phyloP scores from a whole-genome alignment of 2,113 vertebrate genomes.

The Scomber scombrus region DNA sequence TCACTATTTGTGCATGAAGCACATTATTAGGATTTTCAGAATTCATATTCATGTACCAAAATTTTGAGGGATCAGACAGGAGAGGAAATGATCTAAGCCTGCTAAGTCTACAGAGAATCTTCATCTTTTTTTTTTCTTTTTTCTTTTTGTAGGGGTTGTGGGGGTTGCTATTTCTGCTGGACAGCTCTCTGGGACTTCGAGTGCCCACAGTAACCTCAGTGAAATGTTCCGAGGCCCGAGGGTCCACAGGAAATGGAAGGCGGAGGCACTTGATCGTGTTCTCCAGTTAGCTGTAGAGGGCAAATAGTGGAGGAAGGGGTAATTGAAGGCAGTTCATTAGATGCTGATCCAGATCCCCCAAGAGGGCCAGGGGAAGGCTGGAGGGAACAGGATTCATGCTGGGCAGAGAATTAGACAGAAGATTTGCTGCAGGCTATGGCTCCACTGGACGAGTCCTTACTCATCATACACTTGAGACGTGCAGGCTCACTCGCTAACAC shows the following conservation, averaged over 20 bases:
- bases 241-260: slow-evolving; percentile 55
- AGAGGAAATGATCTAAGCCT: slow-evolving; percentile 20
- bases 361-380: slow-evolving; percentile 48
- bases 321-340: slow-evolving; percentile 80
- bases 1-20: slow-evolving; percentile 28
- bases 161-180: neutral
- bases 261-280: slow-evolving; percentile 54
- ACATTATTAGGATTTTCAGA: slow-evolving; percentile 34
- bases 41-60: neutral
- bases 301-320: slow-evolving; percentile 69
- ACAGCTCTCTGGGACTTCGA: slow-evolving; percentile 23
- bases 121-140: neutral
- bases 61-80: slow-evolving; percentile 5
- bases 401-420: slow-evolving; percentile 68
- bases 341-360: slow-evolving; percentile 66
- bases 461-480: slow-evolving; percentile 62
- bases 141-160: slow-evolving; percentile 1
- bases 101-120: slow-evolving; percentile 19
- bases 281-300: slow-evolving; percentile 60
- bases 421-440: slow-evolving; percentile 71
- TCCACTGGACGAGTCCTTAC: slow-evolving; percentile 49
- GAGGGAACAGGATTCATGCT: slow-evolving; percentile 64
- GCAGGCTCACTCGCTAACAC: slow-evolving; percentile 59
- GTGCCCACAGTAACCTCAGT: slow-evolving; percentile 19
- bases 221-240: slow-evolving; percentile 10